Percentiles rank a stretch among this genome's conserved stretches.
Evolutionary conservation across 1,140 invertebrate genomes (phyloP).

Genomic region (Pollicipes pollicipes): DNA sequence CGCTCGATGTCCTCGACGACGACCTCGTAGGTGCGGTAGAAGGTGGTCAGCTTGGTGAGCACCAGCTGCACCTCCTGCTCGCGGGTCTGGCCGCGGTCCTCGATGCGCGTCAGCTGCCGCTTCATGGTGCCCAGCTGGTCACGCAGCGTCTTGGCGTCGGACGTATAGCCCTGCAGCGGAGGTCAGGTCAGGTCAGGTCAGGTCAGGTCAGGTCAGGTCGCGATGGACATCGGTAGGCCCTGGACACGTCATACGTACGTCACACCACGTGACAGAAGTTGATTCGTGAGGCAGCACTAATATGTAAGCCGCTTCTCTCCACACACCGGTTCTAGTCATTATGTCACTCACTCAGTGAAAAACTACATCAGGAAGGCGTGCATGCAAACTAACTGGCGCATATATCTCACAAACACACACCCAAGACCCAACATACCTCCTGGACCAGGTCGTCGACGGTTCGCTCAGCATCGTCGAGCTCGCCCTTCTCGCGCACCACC

Average conservation of each 20-base stretch:
- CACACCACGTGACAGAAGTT: no score
- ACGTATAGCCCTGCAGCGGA: slow-evolving; percentile 16
- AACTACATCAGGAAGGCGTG: no score
- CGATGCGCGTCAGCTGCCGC: slow-evolving; percentile 55
- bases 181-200: no score
- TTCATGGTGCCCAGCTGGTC: slow-evolving; percentile 60
- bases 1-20: slow-evolving; percentile 59
- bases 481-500: slow-evolving; percentile 35
- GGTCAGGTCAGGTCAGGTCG: no score
- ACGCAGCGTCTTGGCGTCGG: slow-evolving; percentile 54
- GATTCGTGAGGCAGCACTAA: no score
- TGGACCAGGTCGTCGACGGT: slow-evolving; percentile 54
- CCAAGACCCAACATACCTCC: not conserved
- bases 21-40: slow-evolving; percentile 55
- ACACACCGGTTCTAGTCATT: no score
- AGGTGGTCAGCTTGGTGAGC: slow-evolving; percentile 56
- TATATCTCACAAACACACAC: not conserved
- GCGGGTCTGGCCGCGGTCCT: slow-evolving; percentile 51
- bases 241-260: no score
- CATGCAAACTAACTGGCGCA: no score
- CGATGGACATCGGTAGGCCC: no score
- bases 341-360: no score
- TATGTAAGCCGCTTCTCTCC: no score
- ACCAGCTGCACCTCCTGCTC: slow-evolving; percentile 56
- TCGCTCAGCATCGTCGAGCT: slow-evolving; percentile 47